These are phyloP conservation scores for Lophura swinhoii DNA, from an alignment of 2,797 vertebrate genomes.

Conservation along the genomic window DNA sequence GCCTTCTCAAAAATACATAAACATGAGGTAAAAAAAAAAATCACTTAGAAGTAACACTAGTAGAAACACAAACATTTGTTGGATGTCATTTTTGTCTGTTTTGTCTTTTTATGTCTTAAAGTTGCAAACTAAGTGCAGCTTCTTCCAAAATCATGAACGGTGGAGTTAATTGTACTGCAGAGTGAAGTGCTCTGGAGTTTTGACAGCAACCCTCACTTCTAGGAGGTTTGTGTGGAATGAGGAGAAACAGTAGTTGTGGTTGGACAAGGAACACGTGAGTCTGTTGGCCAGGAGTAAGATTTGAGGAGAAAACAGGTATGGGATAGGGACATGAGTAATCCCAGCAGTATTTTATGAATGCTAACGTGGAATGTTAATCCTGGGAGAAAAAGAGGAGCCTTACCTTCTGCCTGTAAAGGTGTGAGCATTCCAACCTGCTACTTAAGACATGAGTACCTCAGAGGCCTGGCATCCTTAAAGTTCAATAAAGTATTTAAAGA, in stretches of 20 bases:
- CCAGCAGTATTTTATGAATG: not conserved
- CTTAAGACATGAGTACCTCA: not conserved
- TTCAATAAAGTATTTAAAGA: not conserved
- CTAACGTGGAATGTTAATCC: not conserved
- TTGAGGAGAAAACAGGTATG: not conserved
- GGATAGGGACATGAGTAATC: not conserved
- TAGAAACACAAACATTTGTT: not conserved
- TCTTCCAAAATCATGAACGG: not conserved
- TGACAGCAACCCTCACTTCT: not conserved
- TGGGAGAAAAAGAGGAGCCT: not conserved
- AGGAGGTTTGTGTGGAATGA: not conserved
- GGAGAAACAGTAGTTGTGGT: not conserved
- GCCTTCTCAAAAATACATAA: not conserved
- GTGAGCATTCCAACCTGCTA: not conserved
- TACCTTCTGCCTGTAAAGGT: not conserved
- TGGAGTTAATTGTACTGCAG: not conserved
- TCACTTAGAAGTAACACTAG: not conserved
- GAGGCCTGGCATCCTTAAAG: not conserved
- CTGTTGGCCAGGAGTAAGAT: not conserved
- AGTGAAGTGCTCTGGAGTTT: not conserved
- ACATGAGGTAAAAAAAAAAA: not conserved
- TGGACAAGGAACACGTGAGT: not conserved
- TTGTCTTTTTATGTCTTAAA: not conserved
- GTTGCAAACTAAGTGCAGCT: not conserved
- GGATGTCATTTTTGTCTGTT: not conserved